Evolutionary conservation across 2,113 vertebrate genomes (phyloP).

Genomic region (Sterrhoptilus dennistouni): DNA sequence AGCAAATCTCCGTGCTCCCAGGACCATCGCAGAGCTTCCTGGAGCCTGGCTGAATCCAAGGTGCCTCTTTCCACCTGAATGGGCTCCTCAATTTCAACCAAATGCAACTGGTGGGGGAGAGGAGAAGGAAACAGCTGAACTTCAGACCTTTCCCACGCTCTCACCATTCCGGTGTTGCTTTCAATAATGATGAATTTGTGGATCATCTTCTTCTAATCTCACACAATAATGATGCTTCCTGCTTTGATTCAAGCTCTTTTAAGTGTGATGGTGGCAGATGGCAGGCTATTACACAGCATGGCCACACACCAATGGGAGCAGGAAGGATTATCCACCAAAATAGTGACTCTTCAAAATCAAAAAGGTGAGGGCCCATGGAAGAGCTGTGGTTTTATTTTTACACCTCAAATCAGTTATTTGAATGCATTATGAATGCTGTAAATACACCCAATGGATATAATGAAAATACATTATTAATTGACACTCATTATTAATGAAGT

Average conservation of each 20-base stretch:
- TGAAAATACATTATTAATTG: slow-evolving; percentile 70
- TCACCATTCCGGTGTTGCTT: not conserved
- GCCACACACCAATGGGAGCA: not conserved
- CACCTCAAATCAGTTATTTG: slow-evolving; percentile 41
- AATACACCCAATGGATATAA: slow-evolving; percentile 56
- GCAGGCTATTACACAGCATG: slow-evolving; percentile 20
- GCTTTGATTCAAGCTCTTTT: slow-evolving; percentile 33
- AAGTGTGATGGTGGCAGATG: slow-evolving; percentile 32
- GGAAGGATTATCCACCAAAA: slow-evolving; percentile 30
- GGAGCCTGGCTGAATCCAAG: not conserved
- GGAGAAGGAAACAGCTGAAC: not conserved
- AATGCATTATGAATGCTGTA: slow-evolving; percentile 66
- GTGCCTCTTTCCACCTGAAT: not conserved
- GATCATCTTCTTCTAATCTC: slow-evolving; percentile 14
- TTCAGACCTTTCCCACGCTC: not conserved
- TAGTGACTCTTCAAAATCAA: slow-evolving; percentile 32
- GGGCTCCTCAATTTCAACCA: not conserved
- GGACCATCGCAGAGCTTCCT: not conserved
- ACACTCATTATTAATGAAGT: slow-evolving; percentile 66
- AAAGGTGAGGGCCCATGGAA: slow-evolving; percentile 22
- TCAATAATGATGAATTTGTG: not conserved
- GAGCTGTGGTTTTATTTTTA: slow-evolving; percentile 33
- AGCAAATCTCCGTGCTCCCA: not conserved
- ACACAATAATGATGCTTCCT: not conserved
- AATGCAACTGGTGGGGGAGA: not conserved